Percentiles rank a stretch among this genome's conserved stretches.
phyloP scores from a whole-genome alignment of 2,113 vertebrate species.

The Mola mola region DNA sequence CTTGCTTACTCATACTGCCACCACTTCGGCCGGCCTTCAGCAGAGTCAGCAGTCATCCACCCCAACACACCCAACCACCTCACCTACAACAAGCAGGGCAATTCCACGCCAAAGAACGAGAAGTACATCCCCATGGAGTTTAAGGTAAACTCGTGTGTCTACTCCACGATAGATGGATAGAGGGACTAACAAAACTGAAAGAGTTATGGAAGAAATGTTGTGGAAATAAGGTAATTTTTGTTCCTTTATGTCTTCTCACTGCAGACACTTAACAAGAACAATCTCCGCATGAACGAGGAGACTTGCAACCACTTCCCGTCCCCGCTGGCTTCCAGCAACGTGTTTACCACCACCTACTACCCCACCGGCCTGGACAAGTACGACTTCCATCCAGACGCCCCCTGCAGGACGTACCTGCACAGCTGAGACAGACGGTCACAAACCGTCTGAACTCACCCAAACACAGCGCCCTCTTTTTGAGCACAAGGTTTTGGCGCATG shows the following conservation, averaged over 20 bases:
- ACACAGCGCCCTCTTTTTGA: too few species aligned
- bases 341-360: conserved; percentile 96
- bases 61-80: conserved; percentile 96
- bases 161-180: too few species aligned
- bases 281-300: conserved; percentile 91
- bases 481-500: too few species aligned
- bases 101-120: conserved; percentile 93
- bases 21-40: conserved; percentile 88
- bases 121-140: conserved; percentile 99
- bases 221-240: background rate
- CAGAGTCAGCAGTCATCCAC: conserved; percentile 93
- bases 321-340: conserved; percentile 90
- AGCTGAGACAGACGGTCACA: conserved; percentile 84
- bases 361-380: conserved; percentile 92
- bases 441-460: background rate
- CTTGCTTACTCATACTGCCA: conserved; percentile 90
- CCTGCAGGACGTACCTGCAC: conserved; percentile 95
- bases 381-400: conserved; percentile 90
- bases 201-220: too few species aligned
- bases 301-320: conserved; percentile 90
- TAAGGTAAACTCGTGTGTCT: conserved; percentile 91
- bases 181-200: too few species aligned
- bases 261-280: conserved; percentile 97
- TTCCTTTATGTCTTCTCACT: conserved; percentile 8
- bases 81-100: conserved; percentile 88